Percentiles rank a stretch among this genome's conserved stretches.
These are phyloP conservation scores for Elegia similella DNA, from an alignment of 2,888 invertebrate genomes.

Conservation along the genomic window DNA sequence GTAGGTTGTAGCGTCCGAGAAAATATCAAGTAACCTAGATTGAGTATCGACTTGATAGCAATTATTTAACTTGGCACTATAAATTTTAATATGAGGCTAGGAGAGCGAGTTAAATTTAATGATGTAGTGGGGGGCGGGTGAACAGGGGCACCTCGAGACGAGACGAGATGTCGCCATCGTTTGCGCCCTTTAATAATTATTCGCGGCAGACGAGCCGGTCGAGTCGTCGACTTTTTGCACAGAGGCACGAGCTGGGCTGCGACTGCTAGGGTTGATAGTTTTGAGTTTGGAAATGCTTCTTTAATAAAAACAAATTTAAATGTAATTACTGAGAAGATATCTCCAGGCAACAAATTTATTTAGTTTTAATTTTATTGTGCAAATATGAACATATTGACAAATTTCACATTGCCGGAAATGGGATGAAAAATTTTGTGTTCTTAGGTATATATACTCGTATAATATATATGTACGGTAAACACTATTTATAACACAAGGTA, in stretches of 20 bases:
- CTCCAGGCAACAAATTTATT: no score
- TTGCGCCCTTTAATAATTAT: conserved; percentile 63
- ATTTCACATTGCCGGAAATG: no score
- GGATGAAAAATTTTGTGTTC: no score
- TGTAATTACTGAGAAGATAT: no score
- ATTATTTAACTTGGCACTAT: background rate
- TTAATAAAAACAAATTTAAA: no score
- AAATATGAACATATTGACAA: no score
- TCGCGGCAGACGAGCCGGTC: conserved; percentile 60
- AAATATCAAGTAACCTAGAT: background rate
- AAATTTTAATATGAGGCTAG: background rate
- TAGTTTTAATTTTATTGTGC: no score
- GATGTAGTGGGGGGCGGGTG: conserved; percentile 26
- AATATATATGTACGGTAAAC: no score
- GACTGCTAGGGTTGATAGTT: conserved; percentile 22
- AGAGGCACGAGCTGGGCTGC: conserved; percentile 41
- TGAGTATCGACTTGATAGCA: background rate
- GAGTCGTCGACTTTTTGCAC: conserved; percentile 63
- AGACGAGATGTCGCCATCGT: conserved; percentile 66
- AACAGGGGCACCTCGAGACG: conserved; percentile 37
- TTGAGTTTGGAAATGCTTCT: background rate
- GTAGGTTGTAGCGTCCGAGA: background rate
- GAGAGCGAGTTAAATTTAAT: conserved; percentile 22
- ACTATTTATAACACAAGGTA: no score
- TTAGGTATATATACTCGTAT: no score